Percentiles rank a stretch among this genome's conserved stretches.
phyloP scores from a whole-genome alignment of 2,797 vertebrate species.

The Sternarchorhynchus goeldii region DNA sequence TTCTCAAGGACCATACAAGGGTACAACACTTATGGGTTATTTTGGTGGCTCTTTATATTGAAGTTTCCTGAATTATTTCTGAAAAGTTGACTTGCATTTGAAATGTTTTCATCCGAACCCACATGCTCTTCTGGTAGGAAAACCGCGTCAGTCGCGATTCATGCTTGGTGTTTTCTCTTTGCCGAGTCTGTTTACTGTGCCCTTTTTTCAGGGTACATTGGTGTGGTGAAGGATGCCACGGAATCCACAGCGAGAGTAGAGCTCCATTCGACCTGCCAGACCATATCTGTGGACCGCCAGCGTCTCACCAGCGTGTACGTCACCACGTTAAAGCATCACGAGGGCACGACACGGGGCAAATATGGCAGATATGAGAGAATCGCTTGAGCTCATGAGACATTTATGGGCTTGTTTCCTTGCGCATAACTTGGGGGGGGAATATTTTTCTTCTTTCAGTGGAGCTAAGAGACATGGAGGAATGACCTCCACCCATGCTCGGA shows the following conservation, averaged over 20 bases:
- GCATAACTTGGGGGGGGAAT: too few relatives aligned
- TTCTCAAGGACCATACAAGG: conserved; percentile 95
- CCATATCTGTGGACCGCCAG: conserved; percentile 93
- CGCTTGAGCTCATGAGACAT: neutral
- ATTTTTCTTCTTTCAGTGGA: conserved; percentile 68
- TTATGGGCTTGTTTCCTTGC: neutral
- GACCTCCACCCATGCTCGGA: conserved; percentile 84
- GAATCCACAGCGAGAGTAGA: conserved; percentile 93
- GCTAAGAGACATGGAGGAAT: conserved; percentile 81
- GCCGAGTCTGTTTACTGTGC: neutral
- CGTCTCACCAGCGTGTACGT: conserved; percentile 88
- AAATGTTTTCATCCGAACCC: too few relatives aligned
- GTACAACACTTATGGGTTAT: conserved; percentile 61
- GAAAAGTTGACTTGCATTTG: neutral
- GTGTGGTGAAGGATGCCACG: conserved; percentile 93
- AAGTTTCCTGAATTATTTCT: neutral
- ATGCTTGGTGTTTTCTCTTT: neutral
- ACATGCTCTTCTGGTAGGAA: neutral
- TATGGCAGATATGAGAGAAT: too few relatives aligned
- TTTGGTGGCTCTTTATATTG: neutral
- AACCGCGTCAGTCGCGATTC: neutral
- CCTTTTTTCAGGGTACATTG: conserved; percentile 84
- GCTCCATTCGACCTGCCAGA: conserved; percentile 96
- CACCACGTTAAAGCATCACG: neutral
- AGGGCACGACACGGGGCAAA: neutral